Base-by-base conservation (phyloP, 2,113 vertebrate species). In the Varanus komodoensis region DNA sequence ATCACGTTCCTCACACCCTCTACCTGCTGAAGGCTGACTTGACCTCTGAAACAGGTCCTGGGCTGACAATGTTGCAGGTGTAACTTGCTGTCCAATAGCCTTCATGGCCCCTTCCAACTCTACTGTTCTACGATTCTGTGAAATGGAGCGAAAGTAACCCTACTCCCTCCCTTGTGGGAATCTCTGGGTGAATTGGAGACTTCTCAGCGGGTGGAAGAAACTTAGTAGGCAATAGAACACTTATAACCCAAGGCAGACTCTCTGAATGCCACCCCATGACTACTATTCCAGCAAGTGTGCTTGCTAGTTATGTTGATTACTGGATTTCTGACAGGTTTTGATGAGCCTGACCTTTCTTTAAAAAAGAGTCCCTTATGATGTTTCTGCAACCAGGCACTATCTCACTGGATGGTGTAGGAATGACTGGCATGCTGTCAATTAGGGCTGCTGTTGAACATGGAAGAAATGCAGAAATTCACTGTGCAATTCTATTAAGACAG, bases 241-340 rank as follows among this genome's bases (percentile, higher is more conserved):
- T 0, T 64, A 86, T n/a, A 79, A 54, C 88, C 92, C 14, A 75
- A 90, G 89, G 92, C 93, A 95, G 93, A 92, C 94, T 92, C 71
- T 77, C 78, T 48, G 87, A 94, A 48, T 77, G 86, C 78, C 54
- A 88, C 78, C 77, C 8, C 1, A 77, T 89, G 64, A 78, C 87
- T 90, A 87, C 34, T 52, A 92, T 93, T 90, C 81, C 75, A 86
- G 87, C 86, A 86, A 29, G 84, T 67, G 5, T 64, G 71, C 64
- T 91, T n/a, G 79, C 90, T 94, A 89, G 52, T 67, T 89, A 25
- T 54, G 29, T 14, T 86, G 92, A 93, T 90, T 89, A 67, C 32
- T 25, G 82, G 80, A 87, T 23, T 94, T 17, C 73, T 95, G 92
- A 88, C 91, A 94, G 82, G 90, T 91, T 93, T n/a, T 80, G 87